Base-by-base conservation (phyloP, 2,797 vertebrate genomes). In the Myotis myotis region DNA sequence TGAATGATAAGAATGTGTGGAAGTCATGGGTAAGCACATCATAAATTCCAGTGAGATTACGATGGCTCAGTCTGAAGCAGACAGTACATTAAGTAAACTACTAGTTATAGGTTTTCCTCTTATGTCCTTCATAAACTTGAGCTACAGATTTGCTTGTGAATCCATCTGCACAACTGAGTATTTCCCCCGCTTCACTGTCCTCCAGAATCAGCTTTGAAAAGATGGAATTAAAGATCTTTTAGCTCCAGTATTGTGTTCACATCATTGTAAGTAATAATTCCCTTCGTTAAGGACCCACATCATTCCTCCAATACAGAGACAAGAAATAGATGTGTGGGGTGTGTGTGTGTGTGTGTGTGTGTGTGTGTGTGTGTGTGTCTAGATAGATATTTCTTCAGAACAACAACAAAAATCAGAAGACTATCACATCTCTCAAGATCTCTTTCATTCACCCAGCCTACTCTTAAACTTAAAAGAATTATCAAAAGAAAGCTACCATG, bases 131-230 rank as follows among this genome's bases (percentile, higher is more conserved):
- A 28, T 33, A 72, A 76, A 89, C 30, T 0, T 75, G 66, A 95
- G 60, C 44, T 76, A 64, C 8, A 15, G 44, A 49, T 62, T 55
- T 85, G 57, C 28, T 76, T 41, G 44, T 75, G 30, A 93, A 70
- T 89, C 44, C 22, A n/a, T 76, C 4, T 55, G 16, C 36, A 23
- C 23, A 36, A 72, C 22, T 68, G 38, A 80, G 0, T 38, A 86
- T 44, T 72, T 76, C 47, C 47, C 36, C 49, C 44, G 28, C n/a
- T 66, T 81, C 36, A 13, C 62, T 80, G n/a, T 64, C 47, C 25
- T 81, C 38, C 60, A 81, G 23, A 76, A 81, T 64, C 44, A 66
- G 28, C 15, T 95, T 93, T 84, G 82, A 96, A 97, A 96, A 71
- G 89, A 87, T 70, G 49, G 55, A 15, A 68, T 94, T 60, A 25